Conservation (phyloP, 2,888 invertebrate species). For the Horisme vitalbata region DNA sequence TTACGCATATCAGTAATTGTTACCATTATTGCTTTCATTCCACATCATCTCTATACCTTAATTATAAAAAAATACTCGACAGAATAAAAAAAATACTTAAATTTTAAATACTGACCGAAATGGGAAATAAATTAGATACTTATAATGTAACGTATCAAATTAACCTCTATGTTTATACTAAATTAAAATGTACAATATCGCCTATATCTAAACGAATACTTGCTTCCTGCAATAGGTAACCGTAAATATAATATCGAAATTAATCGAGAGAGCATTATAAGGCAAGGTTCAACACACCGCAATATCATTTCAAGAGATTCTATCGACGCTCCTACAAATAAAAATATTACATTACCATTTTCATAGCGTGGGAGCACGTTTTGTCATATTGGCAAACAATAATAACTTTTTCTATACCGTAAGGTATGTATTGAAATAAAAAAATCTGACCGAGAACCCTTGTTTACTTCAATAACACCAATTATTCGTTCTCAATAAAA, state of each 20-base stretch:
- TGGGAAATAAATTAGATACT: conserved; percentile 78
- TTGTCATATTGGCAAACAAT: background rate
- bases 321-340: background rate
- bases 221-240: conserved; percentile 80
- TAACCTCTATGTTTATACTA: conserved; percentile 54
- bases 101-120: conserved; percentile 82
- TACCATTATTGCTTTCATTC: conserved; percentile 54
- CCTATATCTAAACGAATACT: conserved; percentile 77
- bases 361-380: background rate
- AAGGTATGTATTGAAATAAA: conserved; percentile 1
- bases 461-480: conserved; percentile 6
- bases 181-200: conserved; percentile 72
- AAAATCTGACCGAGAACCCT: conserved; percentile 1
- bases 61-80: conserved; percentile 56
- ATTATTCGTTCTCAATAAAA: no score
- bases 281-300: conserved; percentile 66
- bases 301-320: conserved; percentile 51
- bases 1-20: conserved; percentile 13
- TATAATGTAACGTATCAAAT: conserved; percentile 56
- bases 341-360: no score
- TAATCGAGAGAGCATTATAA: conserved; percentile 78
- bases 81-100: conserved; percentile 74
- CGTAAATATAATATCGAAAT: conserved; percentile 76
- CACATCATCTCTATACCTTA: conserved; percentile 50
- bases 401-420: background rate